Evolutionary conservation across 1,140 invertebrate species (phyloP), one percentile per base, ranked within the genome.

Genomic region (Panagrolaimus sp.): DNA sequence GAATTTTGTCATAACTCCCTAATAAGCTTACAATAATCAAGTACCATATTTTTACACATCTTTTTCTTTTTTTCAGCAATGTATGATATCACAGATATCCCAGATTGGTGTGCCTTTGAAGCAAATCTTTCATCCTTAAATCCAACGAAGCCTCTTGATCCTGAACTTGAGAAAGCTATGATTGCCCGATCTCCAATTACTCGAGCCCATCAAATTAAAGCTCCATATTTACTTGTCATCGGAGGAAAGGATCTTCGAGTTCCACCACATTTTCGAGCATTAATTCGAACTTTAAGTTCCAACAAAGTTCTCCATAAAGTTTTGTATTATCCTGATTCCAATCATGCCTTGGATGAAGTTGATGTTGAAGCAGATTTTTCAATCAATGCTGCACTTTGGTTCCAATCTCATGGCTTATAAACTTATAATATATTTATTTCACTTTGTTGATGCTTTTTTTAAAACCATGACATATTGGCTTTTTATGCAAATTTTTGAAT

Each of bases 161-260:
- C 69, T 8, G 76, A 78, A 55, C 52, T 76, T 38, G 72, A 80
- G 4, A 67, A 76, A 63, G 62, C 48, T n/a, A 80, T 86, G 78
- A 85, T 79, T 77, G 73, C 78, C 3, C 73, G 66, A n/a, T 87
- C 86, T 14, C 87, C 86, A 17, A 81, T 86, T 21, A 78, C 78
- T 55, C 81, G 85, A 76, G 77, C 83, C 7, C 77, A 85, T 17
- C 80, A 86, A 73, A 83, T 85, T 32, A 63, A 63, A 38, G 46
- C 47, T 15, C 67, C 68, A 55, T 90, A 90, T 4, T 85, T 93
- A 10, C 80, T 96, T 7, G 87, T 90, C 78, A 83, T 94, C 62
- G 93, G 92, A 2, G 88, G 88, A 32, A 90, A 90, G 75, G 93
- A 96, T 85, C 84, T 89, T 43, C 84, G 93, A 47, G 92, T 95